phyloP scores from a whole-genome alignment of 37 sponge, comb jelly and placozoan species.

The Halisarca cf. caerulea region DNA sequence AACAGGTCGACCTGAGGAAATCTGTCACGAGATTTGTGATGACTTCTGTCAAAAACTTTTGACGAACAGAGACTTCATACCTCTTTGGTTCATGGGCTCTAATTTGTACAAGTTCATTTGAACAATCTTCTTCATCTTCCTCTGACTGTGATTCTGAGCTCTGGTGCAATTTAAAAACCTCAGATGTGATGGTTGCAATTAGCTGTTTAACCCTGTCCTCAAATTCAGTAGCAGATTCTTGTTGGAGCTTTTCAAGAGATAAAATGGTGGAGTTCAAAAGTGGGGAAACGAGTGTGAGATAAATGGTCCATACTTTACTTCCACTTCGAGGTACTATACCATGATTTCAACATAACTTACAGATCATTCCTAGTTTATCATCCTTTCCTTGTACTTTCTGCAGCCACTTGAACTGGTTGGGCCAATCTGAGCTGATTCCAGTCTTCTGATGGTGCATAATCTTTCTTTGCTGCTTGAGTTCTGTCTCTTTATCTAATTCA shows the following conservation, averaged over 20 bases:
- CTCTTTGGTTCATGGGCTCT: constrained; percentile 11
- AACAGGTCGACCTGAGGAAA: constrained; percentile 16
- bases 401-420: constrained; percentile 3
- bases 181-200: neutral
- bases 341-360: constrained; percentile 8
- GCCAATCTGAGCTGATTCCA: constrained; percentile 7
- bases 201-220: constrained; percentile 12
- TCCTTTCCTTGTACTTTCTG: constrained; percentile 5
- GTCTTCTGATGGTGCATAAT: constrained; percentile 2
- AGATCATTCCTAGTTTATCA: constrained; percentile 15
- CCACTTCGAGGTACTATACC: constrained; percentile 10
- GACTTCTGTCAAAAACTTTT: constrained; percentile 14
- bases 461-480: constrained; percentile 7
- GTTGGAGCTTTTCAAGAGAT: constrained; percentile 13
- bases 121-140: constrained; percentile 12
- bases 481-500: constrained; percentile 4
- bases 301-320: constrained; percentile 11
- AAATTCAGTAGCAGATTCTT: constrained; percentile 19
- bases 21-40: neutral
- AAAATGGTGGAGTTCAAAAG: constrained; percentile 13
- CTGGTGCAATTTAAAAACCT: constrained; percentile 4
- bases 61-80: constrained; percentile 17
- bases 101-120: constrained; percentile 14
- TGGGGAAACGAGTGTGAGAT: constrained; percentile 12
- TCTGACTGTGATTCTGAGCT: constrained; percentile 10